Evolutionary conservation across 64 coral and sea anemone species (phyloP), one percentile per base, ranked within the genome.

Genomic region (Montipora sp.): DNA sequence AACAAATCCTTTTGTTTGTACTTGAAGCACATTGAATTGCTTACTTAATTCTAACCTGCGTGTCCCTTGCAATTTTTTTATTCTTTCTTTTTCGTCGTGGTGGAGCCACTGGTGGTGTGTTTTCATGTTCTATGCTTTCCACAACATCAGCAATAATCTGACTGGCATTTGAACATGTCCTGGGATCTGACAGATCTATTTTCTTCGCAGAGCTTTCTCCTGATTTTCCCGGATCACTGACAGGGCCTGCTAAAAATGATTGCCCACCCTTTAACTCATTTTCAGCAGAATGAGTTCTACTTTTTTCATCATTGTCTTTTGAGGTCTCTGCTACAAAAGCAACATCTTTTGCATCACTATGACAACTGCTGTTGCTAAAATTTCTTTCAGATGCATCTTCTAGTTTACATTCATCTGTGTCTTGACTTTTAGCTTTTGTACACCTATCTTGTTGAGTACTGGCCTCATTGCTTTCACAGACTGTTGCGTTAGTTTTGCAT

Each of bases 11-110:
- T 36, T 36, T 36, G 36, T 36, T 36, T 36, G 36, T 2, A 36
- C 36, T 36, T 36, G 36, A 36, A 36, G 36, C 36, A 36, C 36
- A 36, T 36, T 36, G 36, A 36, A 36, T 36, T 36, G 36, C 36
- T 36, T 36, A 36, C 36, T 36, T 36, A 36, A 13, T 73, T 90
- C 77, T 87, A 69, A 90, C 90, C 93, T 85, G 75, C 10, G 46
- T 12, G 21, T 73, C 75, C 8, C 47, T 65, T 8, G 57, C 61
- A 88, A 19, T 49, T 81, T 88, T 91, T 20, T 99, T 99, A 73
- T 99, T 99, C 63, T 96, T 99, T 68, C 92, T 90, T 49, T 91
- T 96, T 77, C 94, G 80, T 77, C 98, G 68, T 51, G 94, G 98
- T 8, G 98, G 98, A 80, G 98, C 94, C 5, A 96, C 79, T 70